Percentiles rank a stretch among this genome's conserved stretches.
phyloP scores from a whole-genome alignment of 2,888 invertebrate species.

The Luperina nickerlii region DNA sequence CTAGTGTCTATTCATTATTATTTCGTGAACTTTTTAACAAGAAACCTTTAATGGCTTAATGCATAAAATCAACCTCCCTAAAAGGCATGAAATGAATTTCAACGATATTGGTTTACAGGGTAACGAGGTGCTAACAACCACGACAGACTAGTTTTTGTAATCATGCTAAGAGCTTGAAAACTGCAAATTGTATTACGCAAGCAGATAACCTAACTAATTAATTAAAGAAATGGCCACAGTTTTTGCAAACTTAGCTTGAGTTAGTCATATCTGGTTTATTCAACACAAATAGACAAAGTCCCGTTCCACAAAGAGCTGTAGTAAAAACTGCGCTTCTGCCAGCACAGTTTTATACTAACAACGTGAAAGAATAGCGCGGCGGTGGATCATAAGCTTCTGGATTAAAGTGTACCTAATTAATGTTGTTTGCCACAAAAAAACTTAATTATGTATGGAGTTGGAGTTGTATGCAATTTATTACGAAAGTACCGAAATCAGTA shows the following conservation, averaged over 20 bases:
- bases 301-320: not conserved
- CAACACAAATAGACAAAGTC: conserved; percentile 36
- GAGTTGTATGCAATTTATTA: not conserved
- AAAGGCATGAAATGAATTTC: conserved; percentile 57
- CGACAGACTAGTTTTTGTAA: conserved; percentile 70
- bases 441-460: not conserved
- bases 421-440: not conserved
- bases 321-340: conserved; percentile 9
- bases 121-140: conserved; percentile 63
- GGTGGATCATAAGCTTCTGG: not conserved
- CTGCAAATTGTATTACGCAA: conserved; percentile 69
- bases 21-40: conserved; percentile 2
- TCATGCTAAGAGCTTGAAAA: conserved; percentile 70
- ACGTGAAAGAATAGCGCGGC: not conserved
- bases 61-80: conserved; percentile 48
- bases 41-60: conserved; percentile 38
- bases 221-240: conserved; percentile 50
- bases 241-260: conserved; percentile 30
- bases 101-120: conserved; percentile 49
- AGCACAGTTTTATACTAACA: conserved; percentile 32
- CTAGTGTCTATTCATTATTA: conserved; percentile 3
- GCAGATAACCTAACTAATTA: conserved; percentile 65
- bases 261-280: conserved; percentile 49
- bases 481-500: conserved; percentile 13
- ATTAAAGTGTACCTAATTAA: conserved; percentile 27